These are phyloP conservation scores for Falco punctatus DNA, from an alignment of 2,113 vertebrate genomes.

Conservation along the genomic window DNA sequence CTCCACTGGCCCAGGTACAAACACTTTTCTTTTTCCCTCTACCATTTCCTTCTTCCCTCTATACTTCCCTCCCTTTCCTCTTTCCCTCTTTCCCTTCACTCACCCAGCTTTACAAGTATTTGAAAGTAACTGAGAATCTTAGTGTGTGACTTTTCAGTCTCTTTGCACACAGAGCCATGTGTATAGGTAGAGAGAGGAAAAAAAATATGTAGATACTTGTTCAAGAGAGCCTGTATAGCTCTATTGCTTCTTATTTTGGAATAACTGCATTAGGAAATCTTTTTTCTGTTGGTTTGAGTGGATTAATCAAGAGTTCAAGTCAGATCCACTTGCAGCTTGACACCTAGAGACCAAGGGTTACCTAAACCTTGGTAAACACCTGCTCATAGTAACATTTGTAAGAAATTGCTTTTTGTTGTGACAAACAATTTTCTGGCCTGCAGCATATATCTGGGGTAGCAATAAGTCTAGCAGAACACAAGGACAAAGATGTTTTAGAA, in stretches of 20 bases:
- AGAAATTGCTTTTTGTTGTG: constrained; percentile 2
- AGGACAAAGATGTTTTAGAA: not conserved
- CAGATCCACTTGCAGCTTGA: not conserved
- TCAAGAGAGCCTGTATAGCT: not conserved
- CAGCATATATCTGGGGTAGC: not conserved
- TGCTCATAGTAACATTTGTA: not conserved
- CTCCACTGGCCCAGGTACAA: not conserved
- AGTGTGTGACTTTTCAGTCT: not conserved
- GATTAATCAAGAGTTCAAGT: constrained; percentile 1
- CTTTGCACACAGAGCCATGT: not conserved
- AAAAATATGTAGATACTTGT: not conserved
- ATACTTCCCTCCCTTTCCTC: not conserved
- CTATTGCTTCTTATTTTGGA: not conserved
- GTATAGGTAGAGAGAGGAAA: not conserved
- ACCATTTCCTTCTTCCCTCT: not conserved
- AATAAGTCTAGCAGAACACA: not conserved
- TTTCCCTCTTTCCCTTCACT: not conserved
- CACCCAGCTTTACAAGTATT: not conserved
- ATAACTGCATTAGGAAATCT: not conserved
- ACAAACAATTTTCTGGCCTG: constrained; percentile 11
- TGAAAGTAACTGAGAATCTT: not conserved
- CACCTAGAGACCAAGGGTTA: not conserved
- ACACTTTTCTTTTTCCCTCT: not conserved
- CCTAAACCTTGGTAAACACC: not conserved
- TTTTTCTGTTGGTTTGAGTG: not conserved